These are phyloP conservation scores for Ophion obscuratus DNA, from an alignment of 2,888 invertebrate species.

Conservation along the genomic window DNA sequence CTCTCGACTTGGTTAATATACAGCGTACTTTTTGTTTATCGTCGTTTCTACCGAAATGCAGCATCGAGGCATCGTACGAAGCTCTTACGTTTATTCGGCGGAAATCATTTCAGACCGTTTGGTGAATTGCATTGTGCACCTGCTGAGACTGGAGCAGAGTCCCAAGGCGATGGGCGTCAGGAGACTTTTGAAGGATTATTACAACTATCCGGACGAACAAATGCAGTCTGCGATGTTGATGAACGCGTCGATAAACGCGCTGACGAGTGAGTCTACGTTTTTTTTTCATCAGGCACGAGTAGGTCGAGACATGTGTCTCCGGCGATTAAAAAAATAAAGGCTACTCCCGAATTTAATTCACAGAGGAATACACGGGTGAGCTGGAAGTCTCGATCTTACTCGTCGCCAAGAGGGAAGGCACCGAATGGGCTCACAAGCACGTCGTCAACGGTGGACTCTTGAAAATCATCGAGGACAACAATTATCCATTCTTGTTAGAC, in stretches of 20 bases:
- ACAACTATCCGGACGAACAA: slow-evolving; percentile 81
- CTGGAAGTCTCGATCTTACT: slow-evolving; percentile 80
- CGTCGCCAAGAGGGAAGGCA: slow-evolving; percentile 82
- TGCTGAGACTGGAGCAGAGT: slow-evolving; percentile 76
- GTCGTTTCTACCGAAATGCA: slow-evolving; percentile 3
- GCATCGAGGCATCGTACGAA: background rate
- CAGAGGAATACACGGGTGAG: slow-evolving; percentile 71
- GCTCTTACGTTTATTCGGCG: background rate
- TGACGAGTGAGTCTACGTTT: slow-evolving; percentile 77
- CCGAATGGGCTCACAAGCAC: slow-evolving; percentile 82
- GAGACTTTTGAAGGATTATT: slow-evolving; percentile 79
- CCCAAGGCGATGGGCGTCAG: slow-evolving; percentile 76
- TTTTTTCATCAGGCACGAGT: background rate
- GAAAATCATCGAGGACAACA: slow-evolving; percentile 74
- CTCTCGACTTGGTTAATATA: slow-evolving; percentile 71
- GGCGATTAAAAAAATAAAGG: slow-evolving; percentile 1
- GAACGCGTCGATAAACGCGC: slow-evolving; percentile 78
- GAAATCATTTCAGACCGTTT: slow-evolving; percentile 79
- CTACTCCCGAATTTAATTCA: background rate
- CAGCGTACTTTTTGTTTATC: slow-evolving; percentile 3
- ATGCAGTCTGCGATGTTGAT: slow-evolving; percentile 76
- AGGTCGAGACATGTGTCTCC: no score
- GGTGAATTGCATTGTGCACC: slow-evolving; percentile 82
- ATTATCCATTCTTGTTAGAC: slow-evolving; percentile 72
- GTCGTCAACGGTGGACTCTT: slow-evolving; percentile 76